Base-by-base conservation (phyloP, 1,140 invertebrate genomes). In the Pararge aegeria region DNA sequence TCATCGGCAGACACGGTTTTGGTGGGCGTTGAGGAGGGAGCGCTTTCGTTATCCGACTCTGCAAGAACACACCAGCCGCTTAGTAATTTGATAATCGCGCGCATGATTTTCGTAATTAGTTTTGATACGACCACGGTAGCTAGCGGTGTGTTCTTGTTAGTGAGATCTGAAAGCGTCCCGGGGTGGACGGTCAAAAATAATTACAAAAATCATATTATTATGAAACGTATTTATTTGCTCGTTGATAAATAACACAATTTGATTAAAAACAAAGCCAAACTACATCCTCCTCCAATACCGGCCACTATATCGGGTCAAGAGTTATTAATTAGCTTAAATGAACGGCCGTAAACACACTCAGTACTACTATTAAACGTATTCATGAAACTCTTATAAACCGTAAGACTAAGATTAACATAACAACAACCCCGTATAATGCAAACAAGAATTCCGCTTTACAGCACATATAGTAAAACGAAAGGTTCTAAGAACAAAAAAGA, bases 21-120 rank as follows among this genome's bases (percentile, higher is more conserved):
- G 18, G 83, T 89, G 20, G 93, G 93, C 19, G 93, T 93, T 13
- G 81, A 80, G n/a, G 91, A 90, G 10, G 93, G 91, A 60, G 90
- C 90, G 68, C 93, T 93, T 90, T 94, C 93, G 81, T 91, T 93
- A 90, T 94, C 93, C 64, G 94, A 94, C 78, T 94, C 94, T 94
- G 93, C 90, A 94, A 94, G 90, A 93, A 94, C 90, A 93, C 90
- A 93, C 83, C 70, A 65, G 77, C 68, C 73, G 73, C 73, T 87
- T 74, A 85, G 69, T 70, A 54, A n/a, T n/a, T n/a, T 55, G 48
- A 21, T 20, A 4, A 5, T 38, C 58, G 49, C 51, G 48, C 48
- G 21, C 44, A 81, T 83, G 83, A 87, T 88, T 88, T 86, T 86
- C 75, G 86, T 87, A 87, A 87, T 87, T 87, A 85, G 66, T 80